Evolutionary conservation across 2,113 vertebrate species (phyloP).

Genomic region (Myotis brandtii): DNA sequence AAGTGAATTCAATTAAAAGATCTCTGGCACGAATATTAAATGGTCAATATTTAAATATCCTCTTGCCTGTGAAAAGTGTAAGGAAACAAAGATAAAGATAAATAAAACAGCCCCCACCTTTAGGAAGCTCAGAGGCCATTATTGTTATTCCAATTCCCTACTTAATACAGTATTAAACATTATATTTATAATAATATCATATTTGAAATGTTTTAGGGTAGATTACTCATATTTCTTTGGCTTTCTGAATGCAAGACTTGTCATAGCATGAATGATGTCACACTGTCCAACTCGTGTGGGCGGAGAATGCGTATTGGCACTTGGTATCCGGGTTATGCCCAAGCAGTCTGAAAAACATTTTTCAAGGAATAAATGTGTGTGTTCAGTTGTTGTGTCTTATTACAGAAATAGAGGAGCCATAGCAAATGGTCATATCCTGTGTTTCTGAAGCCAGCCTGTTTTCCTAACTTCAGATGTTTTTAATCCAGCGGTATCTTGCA

Average conservation of each 20-base stretch:
- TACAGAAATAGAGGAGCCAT: background rate
- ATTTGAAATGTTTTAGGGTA: background rate
- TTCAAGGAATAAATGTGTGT: background rate
- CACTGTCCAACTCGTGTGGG: background rate
- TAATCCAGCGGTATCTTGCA: background rate
- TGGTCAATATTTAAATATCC: background rate
- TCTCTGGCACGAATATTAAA: background rate
- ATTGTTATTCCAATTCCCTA: background rate
- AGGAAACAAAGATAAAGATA: background rate
- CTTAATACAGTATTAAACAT: background rate
- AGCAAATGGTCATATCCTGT: background rate
- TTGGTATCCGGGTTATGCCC: background rate
- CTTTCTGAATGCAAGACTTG: conserved; percentile 29
- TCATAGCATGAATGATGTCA: background rate
- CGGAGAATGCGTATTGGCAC: background rate
- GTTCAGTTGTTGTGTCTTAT: background rate
- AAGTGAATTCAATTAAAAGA: background rate
- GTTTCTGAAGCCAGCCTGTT: background rate
- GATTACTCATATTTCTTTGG: conserved; percentile 31
- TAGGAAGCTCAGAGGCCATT: background rate
- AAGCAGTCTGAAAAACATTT: background rate
- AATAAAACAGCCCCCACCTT: background rate
- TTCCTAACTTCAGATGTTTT: conserved; percentile 1
- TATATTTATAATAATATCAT: background rate
- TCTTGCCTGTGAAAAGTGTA: background rate